Evolutionary conservation across 2,113 vertebrate species (phyloP).

Genomic region (Paratilapia polleni): DNA sequence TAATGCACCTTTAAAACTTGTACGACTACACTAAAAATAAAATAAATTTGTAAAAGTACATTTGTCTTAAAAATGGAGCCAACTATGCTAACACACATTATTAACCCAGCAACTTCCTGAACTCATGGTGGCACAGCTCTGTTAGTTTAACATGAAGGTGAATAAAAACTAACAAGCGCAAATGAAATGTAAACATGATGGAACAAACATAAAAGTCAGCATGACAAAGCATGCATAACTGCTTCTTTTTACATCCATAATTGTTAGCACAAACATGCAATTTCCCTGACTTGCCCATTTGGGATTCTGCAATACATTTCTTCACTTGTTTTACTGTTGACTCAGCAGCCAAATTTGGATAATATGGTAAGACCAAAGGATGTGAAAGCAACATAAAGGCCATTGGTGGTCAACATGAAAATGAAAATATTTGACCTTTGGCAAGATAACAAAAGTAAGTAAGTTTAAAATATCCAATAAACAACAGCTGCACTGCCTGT

Average conservation of each 20-base stretch:
- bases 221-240: background rate
- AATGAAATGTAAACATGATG: background rate
- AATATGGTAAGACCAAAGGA: background rate
- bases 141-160: background rate
- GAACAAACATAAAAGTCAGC: background rate
- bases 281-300: background rate
- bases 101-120: too few relatives aligned
- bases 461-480: background rate
- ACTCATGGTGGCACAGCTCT: too few relatives aligned
- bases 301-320: too few relatives aligned
- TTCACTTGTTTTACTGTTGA: background rate
- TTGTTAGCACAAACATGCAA: background rate
- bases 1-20: too few relatives aligned
- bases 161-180: background rate
- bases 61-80: too few relatives aligned
- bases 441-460: background rate
- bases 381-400: background rate
- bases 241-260: background rate
- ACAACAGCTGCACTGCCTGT: background rate
- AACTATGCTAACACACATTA: too few relatives aligned
- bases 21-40: too few relatives aligned
- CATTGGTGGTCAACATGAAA: background rate
- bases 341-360: background rate
- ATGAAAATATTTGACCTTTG: background rate
- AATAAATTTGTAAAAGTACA: too few relatives aligned